Percentiles rank a stretch among this genome's conserved stretches.
These are phyloP conservation scores for Rhopilema esculentum DNA, from an alignment of 30 jellyfish, hydroid and myxozoan species.

Conservation along the genomic window DNA sequence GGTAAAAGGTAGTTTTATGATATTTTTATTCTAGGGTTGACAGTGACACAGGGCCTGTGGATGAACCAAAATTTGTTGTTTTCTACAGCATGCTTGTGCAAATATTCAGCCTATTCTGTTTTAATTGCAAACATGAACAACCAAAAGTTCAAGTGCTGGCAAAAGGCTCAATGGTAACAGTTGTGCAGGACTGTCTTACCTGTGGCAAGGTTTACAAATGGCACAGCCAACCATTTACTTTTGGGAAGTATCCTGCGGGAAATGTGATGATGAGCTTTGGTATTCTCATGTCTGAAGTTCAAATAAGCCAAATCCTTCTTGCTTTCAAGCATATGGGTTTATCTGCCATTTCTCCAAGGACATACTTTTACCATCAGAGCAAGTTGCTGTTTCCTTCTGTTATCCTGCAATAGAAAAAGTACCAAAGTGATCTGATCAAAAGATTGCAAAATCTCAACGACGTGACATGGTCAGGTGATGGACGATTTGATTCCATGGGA, in stretches of 20 bases:
- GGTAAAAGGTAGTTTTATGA: background rate
- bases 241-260: conserved; percentile 44
- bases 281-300: background rate
- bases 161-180: conserved; percentile 36
- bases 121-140: conserved; percentile 7
- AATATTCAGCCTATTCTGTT: conserved; percentile 18
- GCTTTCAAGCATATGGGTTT: conserved; percentile 48
- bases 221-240: conserved; percentile 23
- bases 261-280: conserved; percentile 29
- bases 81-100: conserved; percentile 16
- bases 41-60: background rate
- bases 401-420: background rate
- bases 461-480: background rate
- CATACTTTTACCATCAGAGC: conserved; percentile 6
- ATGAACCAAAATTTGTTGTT: conserved; percentile 10
- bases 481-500: background rate
- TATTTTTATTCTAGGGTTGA: background rate
- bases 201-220: conserved; percentile 35
- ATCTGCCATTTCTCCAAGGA: conserved; percentile 16
- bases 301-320: conserved; percentile 21
- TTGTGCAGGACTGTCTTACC: conserved; percentile 9
- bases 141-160: conserved; percentile 25
- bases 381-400: background rate
- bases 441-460: background rate
- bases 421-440: background rate